Evolutionary conservation across 2,888 invertebrate genomes (phyloP), one percentile per base, ranked within the genome.

Genomic region (Pandemis cinnamomeana): DNA sequence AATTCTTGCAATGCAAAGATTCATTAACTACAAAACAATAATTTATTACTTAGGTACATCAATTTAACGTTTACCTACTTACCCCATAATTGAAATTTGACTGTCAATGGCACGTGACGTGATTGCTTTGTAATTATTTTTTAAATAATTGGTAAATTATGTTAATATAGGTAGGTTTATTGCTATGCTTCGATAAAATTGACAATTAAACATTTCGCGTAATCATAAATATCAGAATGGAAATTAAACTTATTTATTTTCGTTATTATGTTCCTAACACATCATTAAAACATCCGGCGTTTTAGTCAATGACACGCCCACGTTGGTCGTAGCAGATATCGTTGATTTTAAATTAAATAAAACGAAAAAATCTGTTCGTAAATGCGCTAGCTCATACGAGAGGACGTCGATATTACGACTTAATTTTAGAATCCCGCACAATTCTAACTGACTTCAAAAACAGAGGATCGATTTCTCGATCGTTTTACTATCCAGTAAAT

Each of bases 401-500:
- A 58, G 27, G 58, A 58, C 27, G 58, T 58, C 10, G 13, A 41
- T 11, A 68, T 68, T 20, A 42, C 8, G 41, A 7, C 20, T 58
- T 68, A 42, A 44, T 55, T 58, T 58, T 44, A 58, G 58, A 68
- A 71, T 48, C 48, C 11, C 58, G 58, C 42, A 41, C 51, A 36
- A 71, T 55, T 11, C 58, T 44, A 60, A n/a, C 15, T 7, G 10
- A n/a, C n/a, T 51, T 53, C 20, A 69, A 69, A 68, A 68, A 20
- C 5, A 10, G 44, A 68, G 48, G 64, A 74, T 61, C 44, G 36
- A 73, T 70, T 70, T 61, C 27, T 60, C 70, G 60, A 60, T 64
- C 41, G 48, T 41, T 55, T 63, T 55, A 55, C 48, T 66, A 70
- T 70, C 55, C 10, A 74, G 74, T 71, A 71, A 74, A 71, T 62